phyloP scores from a whole-genome alignment of 2,888 invertebrate species.

The Choreutis nemorana region DNA sequence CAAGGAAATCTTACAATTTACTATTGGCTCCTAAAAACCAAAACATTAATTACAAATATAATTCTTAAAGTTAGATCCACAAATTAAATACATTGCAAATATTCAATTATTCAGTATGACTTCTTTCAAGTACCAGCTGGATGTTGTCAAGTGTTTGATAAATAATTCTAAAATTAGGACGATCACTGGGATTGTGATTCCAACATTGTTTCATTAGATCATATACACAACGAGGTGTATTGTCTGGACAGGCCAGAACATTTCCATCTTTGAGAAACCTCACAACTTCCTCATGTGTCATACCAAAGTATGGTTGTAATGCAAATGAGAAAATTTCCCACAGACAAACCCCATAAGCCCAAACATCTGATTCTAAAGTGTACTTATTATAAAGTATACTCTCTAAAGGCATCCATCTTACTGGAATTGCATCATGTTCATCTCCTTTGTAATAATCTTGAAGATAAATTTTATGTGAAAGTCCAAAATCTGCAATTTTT shows the following conservation, averaged over 20 bases:
- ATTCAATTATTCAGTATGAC: constrained; percentile 37
- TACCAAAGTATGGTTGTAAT: constrained; percentile 94
- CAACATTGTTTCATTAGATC: constrained; percentile 95
- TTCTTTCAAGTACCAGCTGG: constrained; percentile 57
- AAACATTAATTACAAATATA: constrained; percentile 13
- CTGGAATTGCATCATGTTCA: constrained; percentile 95
- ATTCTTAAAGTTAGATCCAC: not conserved
- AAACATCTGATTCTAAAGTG: constrained; percentile 95
- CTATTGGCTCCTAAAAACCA: constrained; percentile 5
- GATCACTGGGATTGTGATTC: constrained; percentile 83
- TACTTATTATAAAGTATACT: constrained; percentile 97
- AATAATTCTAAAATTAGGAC: constrained; percentile 87
- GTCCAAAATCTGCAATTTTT: constrained; percentile 96
- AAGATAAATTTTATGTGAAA: constrained; percentile 94
- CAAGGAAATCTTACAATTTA: constrained; percentile 10
- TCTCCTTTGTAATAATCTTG: constrained; percentile 96
- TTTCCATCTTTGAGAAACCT: constrained; percentile 94
- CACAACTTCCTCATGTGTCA: constrained; percentile 97
- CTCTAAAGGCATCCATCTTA: constrained; percentile 98
- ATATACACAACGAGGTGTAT: constrained; percentile 86
- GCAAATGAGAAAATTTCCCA: constrained; percentile 99
- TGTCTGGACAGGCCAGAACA: constrained; percentile 89
- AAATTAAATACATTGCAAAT: constrained; percentile 1
- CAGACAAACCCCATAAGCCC: constrained; percentile 95
- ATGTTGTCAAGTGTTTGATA: constrained; percentile 81